Evolutionary conservation across 2,888 invertebrate species (phyloP), one percentile per base, ranked within the genome.

Genomic region (Nowickia ferox): DNA sequence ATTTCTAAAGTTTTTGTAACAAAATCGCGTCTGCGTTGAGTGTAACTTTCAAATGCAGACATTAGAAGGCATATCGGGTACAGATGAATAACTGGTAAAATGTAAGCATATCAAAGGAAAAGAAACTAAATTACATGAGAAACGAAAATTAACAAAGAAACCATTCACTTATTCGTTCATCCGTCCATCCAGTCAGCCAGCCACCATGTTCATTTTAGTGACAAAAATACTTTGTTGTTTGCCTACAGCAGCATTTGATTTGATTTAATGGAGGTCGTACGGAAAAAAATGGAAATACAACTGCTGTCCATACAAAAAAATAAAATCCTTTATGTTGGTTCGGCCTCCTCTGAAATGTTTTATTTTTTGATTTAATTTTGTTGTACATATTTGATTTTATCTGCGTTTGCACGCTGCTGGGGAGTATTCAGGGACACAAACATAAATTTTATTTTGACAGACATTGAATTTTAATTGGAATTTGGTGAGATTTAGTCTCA

Each of bases 361-460:
- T 68, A 55, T 71, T 71, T 30, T 61, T 77, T 71, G 51, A 63
- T 65, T 66, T 63, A 30, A 51, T 63, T 68, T n/a, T 15, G 44
- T 61, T 71, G 42, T 63, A 19, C 66, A 63, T 75, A 19, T 79
- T 79, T 79, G 30, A 69, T 61, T 79, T 63, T n/a, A 42, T 61
- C 11, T 17, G n/a, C 15, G n/a, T 65, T 30, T 79, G 15, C 15
- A 46, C 19, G 22, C 40, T 71, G 59, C 17, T 53, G 79, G 61
- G 68, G 63, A 65, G 46, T 71, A 75, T 75, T 78, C 74, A 78
- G 77, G 66, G 66, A 86, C 59, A 86, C 38, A 76, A 48, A 71
- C 75, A 87, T 84, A 86, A 87, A 86, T 86, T 86, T 82, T 57
- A 79, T 82, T 86, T 86, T 82, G 87, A 86, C 86, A 84, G 86